Percentiles rank a stretch among this genome's conserved stretches.
phyloP scores from a whole-genome alignment of 2,113 vertebrate species.

The Plecturocebus donacophilus region DNA sequence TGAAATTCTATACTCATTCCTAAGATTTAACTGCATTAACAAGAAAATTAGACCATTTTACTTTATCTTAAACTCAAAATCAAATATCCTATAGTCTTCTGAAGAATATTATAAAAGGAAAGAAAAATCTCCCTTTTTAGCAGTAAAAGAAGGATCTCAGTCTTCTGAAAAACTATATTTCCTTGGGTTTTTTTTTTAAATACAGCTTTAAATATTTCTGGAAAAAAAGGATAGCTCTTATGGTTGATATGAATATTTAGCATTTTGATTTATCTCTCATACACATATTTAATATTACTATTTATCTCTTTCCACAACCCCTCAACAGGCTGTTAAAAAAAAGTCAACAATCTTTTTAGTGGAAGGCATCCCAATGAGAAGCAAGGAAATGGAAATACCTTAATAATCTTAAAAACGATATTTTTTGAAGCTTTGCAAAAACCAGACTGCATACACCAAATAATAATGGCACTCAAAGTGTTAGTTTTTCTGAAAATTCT shows the following conservation, averaged over 20 bases:
- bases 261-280: background rate
- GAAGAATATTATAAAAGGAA: background rate
- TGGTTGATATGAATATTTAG: constrained; percentile 1
- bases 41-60: constrained; percentile 27
- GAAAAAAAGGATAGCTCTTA: constrained; percentile 31
- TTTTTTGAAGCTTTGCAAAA: background rate
- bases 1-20: background rate
- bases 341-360: background rate
- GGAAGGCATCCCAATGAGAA: background rate
- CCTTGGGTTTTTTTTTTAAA: background rate
- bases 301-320: background rate
- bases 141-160: constrained; percentile 23
- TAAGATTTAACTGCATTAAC: background rate
- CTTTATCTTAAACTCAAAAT: constrained; percentile 49
- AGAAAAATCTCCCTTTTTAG: background rate
- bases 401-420: background rate
- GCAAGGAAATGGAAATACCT: background rate
- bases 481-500: background rate
- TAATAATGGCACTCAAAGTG: background rate
- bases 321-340: background rate
- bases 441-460: background rate
- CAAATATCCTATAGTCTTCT: constrained; percentile 23
- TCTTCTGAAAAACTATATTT: constrained; percentile 27
- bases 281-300: constrained; percentile 10
- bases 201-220: constrained; percentile 37